Evolutionary conservation across 2,888 invertebrate species (phyloP).

Genomic region (Ophonus ardosiacus): DNA sequence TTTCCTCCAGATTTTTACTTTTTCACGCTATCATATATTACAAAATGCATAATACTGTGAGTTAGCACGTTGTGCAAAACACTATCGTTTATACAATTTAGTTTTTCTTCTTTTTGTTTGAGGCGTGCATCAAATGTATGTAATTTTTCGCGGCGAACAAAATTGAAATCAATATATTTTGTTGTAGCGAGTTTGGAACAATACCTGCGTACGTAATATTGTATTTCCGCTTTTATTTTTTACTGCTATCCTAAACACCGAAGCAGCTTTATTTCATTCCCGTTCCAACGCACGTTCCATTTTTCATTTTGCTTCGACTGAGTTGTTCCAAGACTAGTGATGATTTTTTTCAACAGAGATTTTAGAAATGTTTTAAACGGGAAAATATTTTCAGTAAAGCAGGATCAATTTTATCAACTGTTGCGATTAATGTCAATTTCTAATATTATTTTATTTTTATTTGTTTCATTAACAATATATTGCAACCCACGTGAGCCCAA

Average conservation of each 20-base stretch:
- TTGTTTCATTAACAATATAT: no score
- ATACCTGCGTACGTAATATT: constrained; percentile 6
- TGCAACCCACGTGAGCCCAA: no score
- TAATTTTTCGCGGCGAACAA: background rate
- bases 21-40: no score
- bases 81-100: background rate
- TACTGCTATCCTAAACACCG: background rate
- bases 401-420: background rate
- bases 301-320: constrained; percentile 34
- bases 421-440: no score
- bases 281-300: constrained; percentile 39
- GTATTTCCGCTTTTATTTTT: background rate
- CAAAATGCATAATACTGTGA: no score
- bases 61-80: no score
- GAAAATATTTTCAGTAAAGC: background rate
- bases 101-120: background rate
- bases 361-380: background rate
- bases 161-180: background rate
- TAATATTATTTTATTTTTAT: no score
- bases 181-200: background rate
- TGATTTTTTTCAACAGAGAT: constrained; percentile 27
- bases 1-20: no score
- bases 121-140: background rate
- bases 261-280: constrained; percentile 30
- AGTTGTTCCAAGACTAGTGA: background rate